Conservation (phyloP, 2,113 vertebrate genomes). For the Sinocyclocheilus rhinocerous region DNA sequence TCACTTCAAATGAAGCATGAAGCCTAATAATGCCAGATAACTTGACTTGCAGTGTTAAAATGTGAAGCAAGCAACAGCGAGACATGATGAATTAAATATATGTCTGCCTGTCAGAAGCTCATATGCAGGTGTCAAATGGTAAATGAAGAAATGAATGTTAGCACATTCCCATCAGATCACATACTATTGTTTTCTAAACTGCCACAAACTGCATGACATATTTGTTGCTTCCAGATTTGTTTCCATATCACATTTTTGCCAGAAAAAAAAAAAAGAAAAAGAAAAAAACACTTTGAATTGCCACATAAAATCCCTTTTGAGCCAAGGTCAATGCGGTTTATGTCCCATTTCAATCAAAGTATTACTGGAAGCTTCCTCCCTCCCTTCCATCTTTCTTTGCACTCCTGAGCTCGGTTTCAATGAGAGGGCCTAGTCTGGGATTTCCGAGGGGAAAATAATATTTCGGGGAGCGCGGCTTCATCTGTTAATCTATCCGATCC, state of each 20-base stretch:
- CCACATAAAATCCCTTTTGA: constrained; percentile 29
- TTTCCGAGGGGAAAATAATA: constrained; percentile 39
- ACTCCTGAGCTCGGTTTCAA: constrained; percentile 1
- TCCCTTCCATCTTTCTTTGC: constrained; percentile 12
- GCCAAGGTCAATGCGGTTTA: constrained; percentile 23
- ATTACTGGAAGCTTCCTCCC: constrained; percentile 15
- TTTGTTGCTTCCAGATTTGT: constrained; percentile 34
- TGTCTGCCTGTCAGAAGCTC: constrained; percentile 25
- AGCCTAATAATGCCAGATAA: constrained; percentile 11
- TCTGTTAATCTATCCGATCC: constrained; percentile 19
- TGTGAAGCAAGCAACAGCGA: neutral
- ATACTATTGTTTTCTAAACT: neutral
- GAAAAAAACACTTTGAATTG: neutral
- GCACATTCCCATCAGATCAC: constrained; percentile 25
- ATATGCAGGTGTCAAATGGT: constrained; percentile 17
- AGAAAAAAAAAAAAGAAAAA: neutral
- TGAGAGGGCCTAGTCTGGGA: constrained; percentile 26
- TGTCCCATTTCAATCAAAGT: constrained; percentile 17
- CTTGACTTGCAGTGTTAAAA: neutral
- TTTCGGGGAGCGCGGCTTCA: neutral
- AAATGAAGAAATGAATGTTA: neutral
- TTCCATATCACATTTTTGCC: constrained; percentile 16
- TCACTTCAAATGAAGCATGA: neutral
- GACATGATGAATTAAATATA: constrained; percentile 16
- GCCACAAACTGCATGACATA: constrained; percentile 12